These are phyloP conservation scores for Hiodon tergisus DNA, from an alignment of 2,113 vertebrate species.

Conservation along the genomic window DNA sequence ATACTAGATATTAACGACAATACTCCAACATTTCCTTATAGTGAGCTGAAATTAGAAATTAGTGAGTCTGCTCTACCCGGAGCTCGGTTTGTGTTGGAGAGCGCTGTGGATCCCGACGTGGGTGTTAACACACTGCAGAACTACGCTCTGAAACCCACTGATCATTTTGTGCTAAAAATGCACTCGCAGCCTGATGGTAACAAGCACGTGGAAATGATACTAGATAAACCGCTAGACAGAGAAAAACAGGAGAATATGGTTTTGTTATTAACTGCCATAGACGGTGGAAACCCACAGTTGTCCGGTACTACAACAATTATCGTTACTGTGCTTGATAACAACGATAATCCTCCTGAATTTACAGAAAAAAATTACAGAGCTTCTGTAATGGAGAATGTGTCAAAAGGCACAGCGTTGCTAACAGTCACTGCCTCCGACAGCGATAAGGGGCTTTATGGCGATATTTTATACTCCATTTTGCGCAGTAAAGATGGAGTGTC, in stretches of 20 bases:
- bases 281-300: conserved; percentile 41
- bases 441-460: conserved; percentile 63
- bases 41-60: conserved; percentile 54
- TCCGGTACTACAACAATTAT: conserved; percentile 39
- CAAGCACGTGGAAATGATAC: conserved; percentile 44
- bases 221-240: conserved; percentile 46
- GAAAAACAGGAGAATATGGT: conserved; percentile 27
- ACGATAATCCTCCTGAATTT: conserved; percentile 59
- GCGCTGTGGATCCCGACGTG: conserved; percentile 62
- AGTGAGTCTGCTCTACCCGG: conserved; percentile 47
- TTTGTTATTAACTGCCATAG: conserved; percentile 47
- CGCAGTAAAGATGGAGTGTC: conserved; percentile 34
- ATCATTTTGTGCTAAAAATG: conserved; percentile 52
- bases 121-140: conserved; percentile 59
- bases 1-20: conserved; percentile 69
- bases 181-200: conserved; percentile 38
- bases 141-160: conserved; percentile 54
- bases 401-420: conserved; percentile 36
- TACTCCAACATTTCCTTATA: conserved; percentile 53
- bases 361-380: conserved; percentile 46
- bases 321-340: conserved; percentile 36
- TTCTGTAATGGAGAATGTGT: conserved; percentile 51
- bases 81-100: conserved; percentile 58
- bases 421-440: conserved; percentile 63
- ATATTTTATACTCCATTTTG: conserved; percentile 60